These are phyloP conservation scores for Odontothrips loti DNA, from an alignment of 2,888 invertebrate species.

Conservation along the genomic window DNA sequence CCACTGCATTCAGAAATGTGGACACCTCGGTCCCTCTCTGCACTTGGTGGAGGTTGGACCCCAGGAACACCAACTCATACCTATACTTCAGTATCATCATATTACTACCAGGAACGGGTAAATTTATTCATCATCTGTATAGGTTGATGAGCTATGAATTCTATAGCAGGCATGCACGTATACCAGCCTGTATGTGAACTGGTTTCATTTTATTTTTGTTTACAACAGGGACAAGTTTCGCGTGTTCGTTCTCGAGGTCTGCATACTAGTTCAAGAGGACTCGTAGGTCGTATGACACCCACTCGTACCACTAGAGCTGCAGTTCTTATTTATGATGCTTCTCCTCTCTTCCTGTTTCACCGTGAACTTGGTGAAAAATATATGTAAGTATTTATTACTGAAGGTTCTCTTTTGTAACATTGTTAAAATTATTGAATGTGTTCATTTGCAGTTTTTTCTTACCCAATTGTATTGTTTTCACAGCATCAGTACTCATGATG, in stretches of 20 bases:
- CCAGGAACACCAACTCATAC: constrained; percentile 36
- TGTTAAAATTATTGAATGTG: background rate
- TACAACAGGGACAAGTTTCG: constrained; percentile 27
- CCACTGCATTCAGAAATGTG: constrained; percentile 68
- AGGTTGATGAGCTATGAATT: no score
- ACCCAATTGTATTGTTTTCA: constrained; percentile 43
- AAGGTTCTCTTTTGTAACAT: constrained; percentile 6
- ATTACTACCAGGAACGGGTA: constrained; percentile 75
- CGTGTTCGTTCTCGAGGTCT: constrained; percentile 33
- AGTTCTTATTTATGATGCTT: constrained; percentile 69
- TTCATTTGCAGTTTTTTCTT: constrained; percentile 20
- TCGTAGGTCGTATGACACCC: constrained; percentile 42
- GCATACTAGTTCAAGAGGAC: constrained; percentile 32
- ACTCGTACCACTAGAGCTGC: constrained; percentile 49
- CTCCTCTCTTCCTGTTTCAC: constrained; percentile 71
- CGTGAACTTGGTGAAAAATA: constrained; percentile 80
- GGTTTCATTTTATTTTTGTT: background rate
- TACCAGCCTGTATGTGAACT: background rate
- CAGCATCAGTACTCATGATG: constrained; percentile 47
- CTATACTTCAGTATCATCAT: constrained; percentile 44
- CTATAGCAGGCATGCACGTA: no score
- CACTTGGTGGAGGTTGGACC: constrained; percentile 51
- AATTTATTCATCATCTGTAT: constrained; percentile 39
- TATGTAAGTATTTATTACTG: constrained; percentile 50
- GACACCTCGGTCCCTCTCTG: constrained; percentile 74